These are phyloP conservation scores for Dasypogon diadema DNA, from an alignment of 2,888 invertebrate genomes.

Conservation along the genomic window DNA sequence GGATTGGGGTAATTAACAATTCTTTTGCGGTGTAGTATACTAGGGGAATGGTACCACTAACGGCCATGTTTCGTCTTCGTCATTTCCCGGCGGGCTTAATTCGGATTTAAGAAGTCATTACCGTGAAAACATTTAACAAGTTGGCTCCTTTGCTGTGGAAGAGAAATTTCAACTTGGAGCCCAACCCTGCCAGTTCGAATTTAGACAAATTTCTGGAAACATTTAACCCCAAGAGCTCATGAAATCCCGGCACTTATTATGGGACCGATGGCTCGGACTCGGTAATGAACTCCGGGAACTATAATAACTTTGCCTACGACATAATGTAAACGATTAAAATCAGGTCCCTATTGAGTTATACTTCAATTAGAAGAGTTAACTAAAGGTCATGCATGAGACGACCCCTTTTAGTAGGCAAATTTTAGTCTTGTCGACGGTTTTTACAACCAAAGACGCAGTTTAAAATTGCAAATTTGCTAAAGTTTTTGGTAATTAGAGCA, in stretches of 20 bases:
- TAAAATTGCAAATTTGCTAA: too few relatives aligned
- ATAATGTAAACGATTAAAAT: constrained; percentile 23
- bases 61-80: constrained; percentile 29
- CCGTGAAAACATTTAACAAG: constrained; percentile 48
- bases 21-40: constrained; percentile 25
- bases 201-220: constrained; percentile 35
- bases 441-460: too few relatives aligned
- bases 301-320: not conserved
- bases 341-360: not conserved
- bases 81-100: constrained; percentile 45
- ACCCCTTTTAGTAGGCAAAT: too few relatives aligned
- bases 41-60: constrained; percentile 19
- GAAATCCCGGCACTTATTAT: not conserved
- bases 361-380: not conserved
- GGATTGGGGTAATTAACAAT: constrained; percentile 50
- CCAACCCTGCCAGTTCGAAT: not conserved
- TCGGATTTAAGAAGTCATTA: constrained; percentile 51
- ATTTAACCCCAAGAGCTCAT: not conserved
- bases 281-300: not conserved
- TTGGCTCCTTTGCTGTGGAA: not conserved
- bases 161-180: not conserved
- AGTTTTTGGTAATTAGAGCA: too few relatives aligned
- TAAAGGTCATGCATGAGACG: not conserved
- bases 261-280: not conserved
- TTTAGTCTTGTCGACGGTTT: too few relatives aligned